Percentiles rank a stretch among this genome's conserved stretches.
These are phyloP conservation scores for Ceratina calcarata DNA, from an alignment of 1,140 invertebrate species.

Conservation along the genomic window DNA sequence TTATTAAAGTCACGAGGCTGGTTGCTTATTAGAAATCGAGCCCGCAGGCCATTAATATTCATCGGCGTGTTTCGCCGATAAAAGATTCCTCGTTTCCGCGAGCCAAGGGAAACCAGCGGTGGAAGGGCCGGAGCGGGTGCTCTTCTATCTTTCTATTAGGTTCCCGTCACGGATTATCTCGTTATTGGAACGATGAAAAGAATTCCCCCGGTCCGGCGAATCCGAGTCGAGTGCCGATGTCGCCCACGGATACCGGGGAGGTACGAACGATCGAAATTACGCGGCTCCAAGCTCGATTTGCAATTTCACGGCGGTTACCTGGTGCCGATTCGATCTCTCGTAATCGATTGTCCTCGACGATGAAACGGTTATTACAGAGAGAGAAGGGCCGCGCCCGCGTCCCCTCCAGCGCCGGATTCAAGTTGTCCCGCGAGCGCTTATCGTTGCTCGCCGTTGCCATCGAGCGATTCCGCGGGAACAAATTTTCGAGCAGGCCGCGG, in stretches of 20 bases:
- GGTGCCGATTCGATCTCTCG: slow-evolving; percentile 5
- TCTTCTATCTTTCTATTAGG: slow-evolving; percentile 28
- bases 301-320: slow-evolving; percentile 44
- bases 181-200: slow-evolving; percentile 30
- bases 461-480: slow-evolving; percentile 16
- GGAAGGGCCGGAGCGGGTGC: background rate
- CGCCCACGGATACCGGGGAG: background rate
- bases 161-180: slow-evolving; percentile 36
- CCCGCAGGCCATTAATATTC: slow-evolving; percentile 41
- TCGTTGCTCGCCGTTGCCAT: slow-evolving; percentile 3
- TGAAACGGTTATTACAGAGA: slow-evolving; percentile 17
- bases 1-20: slow-evolving; percentile 49
- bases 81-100: slow-evolving; percentile 19
- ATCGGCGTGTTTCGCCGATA: slow-evolving; percentile 35
- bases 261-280: slow-evolving; percentile 22
- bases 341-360: slow-evolving; percentile 31
- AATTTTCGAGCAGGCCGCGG: background rate
- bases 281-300: slow-evolving; percentile 30
- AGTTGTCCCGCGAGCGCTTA: slow-evolving; percentile 2
- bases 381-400: too few species aligned
- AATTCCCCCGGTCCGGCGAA: background rate
- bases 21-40: slow-evolving; percentile 46
- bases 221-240: background rate
- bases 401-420: background rate
- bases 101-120: background rate